Base-by-base conservation (phyloP, 2,113 vertebrate genomes). In the Chauna torquata region DNA sequence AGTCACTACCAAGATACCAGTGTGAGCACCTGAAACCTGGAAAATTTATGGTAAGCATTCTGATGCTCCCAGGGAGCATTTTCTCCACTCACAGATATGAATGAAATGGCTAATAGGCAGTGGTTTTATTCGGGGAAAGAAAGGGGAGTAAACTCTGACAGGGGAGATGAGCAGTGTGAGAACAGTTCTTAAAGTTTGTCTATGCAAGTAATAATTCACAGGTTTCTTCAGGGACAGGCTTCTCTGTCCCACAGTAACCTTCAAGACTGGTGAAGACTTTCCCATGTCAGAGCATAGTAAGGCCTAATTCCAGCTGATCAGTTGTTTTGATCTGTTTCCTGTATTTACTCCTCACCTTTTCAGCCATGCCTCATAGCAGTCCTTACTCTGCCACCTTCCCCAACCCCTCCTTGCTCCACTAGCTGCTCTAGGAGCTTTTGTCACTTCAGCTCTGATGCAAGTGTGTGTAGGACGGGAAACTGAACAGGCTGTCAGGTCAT, bases 341-440 rank as follows among this genome's bases (percentile, higher is more conserved):
- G 52, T 44, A 15, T 14, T n/a, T 66, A 30, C 19, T 72, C 30
- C 36, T 72, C 22, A 27, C 16, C 11, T 69, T 86, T 65, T 58
- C 58, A 28, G 16, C 38, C 65, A 30, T 64, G 17, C 32, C 14
- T 27, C 5, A 2, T 7, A 58, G n/a, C 47, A 79, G 24, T 23
- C 13, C 9, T 77, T 28, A 36, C 0, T 1, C 23, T 87, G 69
- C 17, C 20, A 34, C n/a, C 9, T 19, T 0, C 8, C 36, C 28
- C 32, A 23, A 14, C 0, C 3, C 8, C 57, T 65, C 25, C 49
- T 85, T 81, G 36, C 28, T 83, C 24, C 52, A 16, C 22, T 62
- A 57, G 10, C 16, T 42, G 1, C 42, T 82, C 44, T 24, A 86
- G 47, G 24, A 64, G 45, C 34, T 83, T 77, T 55, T 45, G 25